phyloP scores from a whole-genome alignment of 1,140 invertebrate species.

The Calliopsis andreniformis region DNA sequence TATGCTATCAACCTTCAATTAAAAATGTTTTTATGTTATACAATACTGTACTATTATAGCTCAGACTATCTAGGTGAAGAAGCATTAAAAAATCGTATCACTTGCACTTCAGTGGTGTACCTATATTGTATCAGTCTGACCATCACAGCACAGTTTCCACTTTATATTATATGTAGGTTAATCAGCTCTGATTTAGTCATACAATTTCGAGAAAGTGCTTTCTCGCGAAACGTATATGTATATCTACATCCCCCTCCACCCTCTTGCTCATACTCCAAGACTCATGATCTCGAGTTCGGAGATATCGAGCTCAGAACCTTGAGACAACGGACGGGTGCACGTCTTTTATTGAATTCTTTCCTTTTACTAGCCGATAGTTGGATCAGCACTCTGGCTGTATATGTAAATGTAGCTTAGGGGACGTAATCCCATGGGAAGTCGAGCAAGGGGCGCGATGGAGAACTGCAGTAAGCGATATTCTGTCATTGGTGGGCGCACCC shows the following conservation, averaged over 20 bases:
- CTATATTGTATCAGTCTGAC: no score
- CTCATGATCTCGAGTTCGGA: slow-evolving; percentile 39
- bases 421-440: slow-evolving; percentile 69
- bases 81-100: no score
- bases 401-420: slow-evolving; percentile 73
- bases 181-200: neutral
- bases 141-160: no score
- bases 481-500: slow-evolving; percentile 47
- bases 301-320: slow-evolving; percentile 52
- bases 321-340: slow-evolving; percentile 65
- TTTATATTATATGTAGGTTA: neutral
- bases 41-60: no score
- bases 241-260: no score
- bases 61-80: no score
- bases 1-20: no score
- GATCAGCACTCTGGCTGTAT: slow-evolving; percentile 49
- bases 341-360: slow-evolving; percentile 75
- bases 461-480: slow-evolving; percentile 57
- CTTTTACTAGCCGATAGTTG: slow-evolving; percentile 38
- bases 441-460: slow-evolving; percentile 48
- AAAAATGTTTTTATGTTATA: no score
- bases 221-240: slow-evolving; percentile 29
- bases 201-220: neutral
- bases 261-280: slow-evolving; percentile 2
- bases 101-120: no score